These are phyloP conservation scores for Lophotis ruficrista DNA, from an alignment of 2,113 vertebrate genomes.

Conservation along the genomic window DNA sequence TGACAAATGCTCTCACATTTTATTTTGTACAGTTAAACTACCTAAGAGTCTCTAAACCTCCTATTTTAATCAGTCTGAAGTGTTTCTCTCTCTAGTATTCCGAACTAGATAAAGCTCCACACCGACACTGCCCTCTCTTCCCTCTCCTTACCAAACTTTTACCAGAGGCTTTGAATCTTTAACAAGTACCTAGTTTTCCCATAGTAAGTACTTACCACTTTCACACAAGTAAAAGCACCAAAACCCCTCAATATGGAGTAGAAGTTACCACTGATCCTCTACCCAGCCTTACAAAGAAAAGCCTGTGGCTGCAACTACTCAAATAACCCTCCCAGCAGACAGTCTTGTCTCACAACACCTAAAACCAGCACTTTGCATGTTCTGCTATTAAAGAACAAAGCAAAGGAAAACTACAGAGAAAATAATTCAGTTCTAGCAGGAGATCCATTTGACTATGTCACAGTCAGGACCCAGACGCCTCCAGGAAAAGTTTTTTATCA, in stretches of 20 bases:
- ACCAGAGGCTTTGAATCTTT: neutral
- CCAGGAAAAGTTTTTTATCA: neutral
- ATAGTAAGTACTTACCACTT: neutral
- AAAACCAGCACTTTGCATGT: accelerated
- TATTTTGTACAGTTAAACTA: neutral
- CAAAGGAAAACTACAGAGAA: neutral
- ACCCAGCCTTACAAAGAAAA: neutral
- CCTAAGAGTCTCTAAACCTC: neutral
- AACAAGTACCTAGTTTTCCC: neutral
- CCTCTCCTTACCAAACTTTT: neutral
- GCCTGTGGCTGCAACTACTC: neutral
- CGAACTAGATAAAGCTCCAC: neutral
- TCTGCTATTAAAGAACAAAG: neutral
- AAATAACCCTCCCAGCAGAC: neutral
- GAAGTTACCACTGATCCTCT: neutral
- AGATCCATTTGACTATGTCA: accelerated
- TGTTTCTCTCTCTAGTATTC: neutral
- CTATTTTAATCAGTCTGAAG: neutral
- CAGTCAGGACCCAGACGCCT: accelerated
- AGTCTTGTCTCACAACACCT: neutral
- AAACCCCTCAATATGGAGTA: accelerated
- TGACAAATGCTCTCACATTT: neutral
- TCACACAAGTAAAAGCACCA: neutral
- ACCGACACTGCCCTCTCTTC: neutral
- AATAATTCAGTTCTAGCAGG: neutral